Base-by-base conservation (phyloP, 2,797 vertebrate species). In the Euthynnus affinis region DNA sequence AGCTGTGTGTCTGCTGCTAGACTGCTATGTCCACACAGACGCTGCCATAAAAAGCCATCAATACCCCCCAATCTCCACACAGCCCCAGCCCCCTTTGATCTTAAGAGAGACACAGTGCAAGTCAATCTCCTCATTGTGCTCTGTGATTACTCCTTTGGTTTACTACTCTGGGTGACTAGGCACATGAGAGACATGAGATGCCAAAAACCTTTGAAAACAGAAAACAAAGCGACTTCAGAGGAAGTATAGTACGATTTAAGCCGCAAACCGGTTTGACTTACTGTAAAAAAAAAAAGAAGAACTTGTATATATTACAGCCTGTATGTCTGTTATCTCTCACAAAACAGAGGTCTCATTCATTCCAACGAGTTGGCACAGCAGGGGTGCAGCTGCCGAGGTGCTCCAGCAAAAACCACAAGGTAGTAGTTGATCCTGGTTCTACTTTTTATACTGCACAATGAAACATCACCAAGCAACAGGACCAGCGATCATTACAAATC, bases 11-110 rank as follows among this genome's bases (percentile, higher is more conserved):
- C 89, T 89, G 80, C 81, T 68, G 52, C 83, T 75, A 80, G 83
- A 85, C 91, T 74, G 70, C 81, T 82, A 81, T 76, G 89, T 92
- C 90, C 91, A 88, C 90, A 92, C 87, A 92, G 87, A 92, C 80
- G 18, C 78, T 10, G 85, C 83, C 90, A 83, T 94, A 94, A 94
- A 94, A 90, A 60, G 66, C 59, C 84, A 85, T 71, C 88, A 87
- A 72, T 79, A 56, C 32, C 83, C 72, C 72, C 87, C 81, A 61
- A 80, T 79, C 84, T 63, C 72, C 63, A 81, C 82, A 82, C 44
- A 76, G 55, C 29, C 13, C 62, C 69, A 37, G 76, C 37, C 52
- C 52, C 64, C 85, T 92, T 91, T 91, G 90, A 94, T 92, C 71
- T 81, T 23, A 25, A 71, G 68, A 76, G 77, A 74, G 78, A 80